Base-by-base conservation (phyloP, 2,113 vertebrate genomes). In the Eleginops maclovinus region DNA sequence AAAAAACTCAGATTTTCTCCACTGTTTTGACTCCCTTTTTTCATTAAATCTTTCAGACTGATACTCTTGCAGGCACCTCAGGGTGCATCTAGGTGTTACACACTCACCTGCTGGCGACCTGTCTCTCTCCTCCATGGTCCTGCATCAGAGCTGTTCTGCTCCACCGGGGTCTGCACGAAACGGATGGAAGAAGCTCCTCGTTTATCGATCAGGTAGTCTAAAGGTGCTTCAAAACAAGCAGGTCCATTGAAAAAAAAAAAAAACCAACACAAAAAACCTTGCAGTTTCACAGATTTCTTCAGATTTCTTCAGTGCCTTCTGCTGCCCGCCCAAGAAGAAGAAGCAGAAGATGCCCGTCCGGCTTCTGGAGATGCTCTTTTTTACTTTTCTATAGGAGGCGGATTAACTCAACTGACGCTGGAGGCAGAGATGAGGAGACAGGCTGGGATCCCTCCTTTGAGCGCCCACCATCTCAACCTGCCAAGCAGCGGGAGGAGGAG, bases 111-210 rank as follows among this genome's bases (percentile, higher is more conserved):
- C 93, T 90, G 89, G 92, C 93, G 88, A 93, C 91, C 91, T 93
- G 94, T 90, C 93, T 93, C 69, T 94, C 94, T 90, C 88, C 93
- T 89, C 91, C 94, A 92, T 94, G 92, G 90, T 94, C 93, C 94
- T 94, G 93, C 94, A 94, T 94, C 88, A 88, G 87, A 83, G 85
- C 85, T 58, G 62, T 50, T 50, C 69, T 43, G 81, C 50, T 71
- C 66, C 75, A 54, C 44, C n/a, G 26, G 14, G n/a, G 12, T 54
- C 79, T 36, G 51, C 41, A 16, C 11, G 44, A 40, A 46, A 24
- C 66, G 28, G 59, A 54, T 24, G 41, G 40, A 47, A 15, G 56
- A 64, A 22, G 79, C 59, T 68, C 72, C 59, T 63, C 59, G 28
- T 17, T 11, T 41, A 43, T 58, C n/a, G 49, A 54, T 75, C 59